Evolutionary conservation across 2,113 vertebrate genomes (phyloP).

Genomic region (Dipodomys merriami): DNA sequence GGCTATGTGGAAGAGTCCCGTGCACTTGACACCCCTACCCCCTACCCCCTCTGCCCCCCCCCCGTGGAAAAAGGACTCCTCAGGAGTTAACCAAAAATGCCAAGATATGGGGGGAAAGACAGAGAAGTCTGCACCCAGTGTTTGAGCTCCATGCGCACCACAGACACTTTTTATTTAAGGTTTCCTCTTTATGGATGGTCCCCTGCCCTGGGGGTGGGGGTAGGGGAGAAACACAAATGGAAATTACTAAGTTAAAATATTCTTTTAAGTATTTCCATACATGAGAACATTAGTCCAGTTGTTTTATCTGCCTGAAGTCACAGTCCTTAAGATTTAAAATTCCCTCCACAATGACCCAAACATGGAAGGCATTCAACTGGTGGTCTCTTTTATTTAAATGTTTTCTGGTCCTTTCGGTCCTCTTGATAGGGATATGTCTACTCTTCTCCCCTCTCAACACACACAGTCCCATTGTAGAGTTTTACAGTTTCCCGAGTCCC

Average conservation of each 20-base stretch:
- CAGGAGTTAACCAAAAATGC: background rate
- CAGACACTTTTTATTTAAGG: background rate
- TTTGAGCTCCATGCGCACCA: background rate
- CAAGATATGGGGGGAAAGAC: background rate
- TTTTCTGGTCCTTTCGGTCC: too few relatives aligned
- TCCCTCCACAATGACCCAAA: background rate
- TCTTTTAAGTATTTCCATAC: background rate
- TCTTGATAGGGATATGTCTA: too few relatives aligned
- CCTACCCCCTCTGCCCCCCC: too few relatives aligned
- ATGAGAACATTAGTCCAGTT: background rate
- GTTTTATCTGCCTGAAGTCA: slow-evolving; percentile 14
- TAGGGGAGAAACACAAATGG: background rate
- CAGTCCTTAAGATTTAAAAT: background rate
- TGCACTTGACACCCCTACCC: background rate
- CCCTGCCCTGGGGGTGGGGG: background rate
- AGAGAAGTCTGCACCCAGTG: background rate
- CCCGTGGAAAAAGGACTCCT: background rate
- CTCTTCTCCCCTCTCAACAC: too few relatives aligned
- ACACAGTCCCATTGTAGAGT: background rate
- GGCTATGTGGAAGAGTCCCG: background rate
- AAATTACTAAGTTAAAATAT: slow-evolving; percentile 19
- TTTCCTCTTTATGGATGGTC: background rate
- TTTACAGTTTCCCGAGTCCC: background rate
- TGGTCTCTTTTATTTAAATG: background rate
- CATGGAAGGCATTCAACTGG: background rate